Evolutionary conservation across 2,888 invertebrate genomes (phyloP).

Genomic region (Macropis europaea): DNA sequence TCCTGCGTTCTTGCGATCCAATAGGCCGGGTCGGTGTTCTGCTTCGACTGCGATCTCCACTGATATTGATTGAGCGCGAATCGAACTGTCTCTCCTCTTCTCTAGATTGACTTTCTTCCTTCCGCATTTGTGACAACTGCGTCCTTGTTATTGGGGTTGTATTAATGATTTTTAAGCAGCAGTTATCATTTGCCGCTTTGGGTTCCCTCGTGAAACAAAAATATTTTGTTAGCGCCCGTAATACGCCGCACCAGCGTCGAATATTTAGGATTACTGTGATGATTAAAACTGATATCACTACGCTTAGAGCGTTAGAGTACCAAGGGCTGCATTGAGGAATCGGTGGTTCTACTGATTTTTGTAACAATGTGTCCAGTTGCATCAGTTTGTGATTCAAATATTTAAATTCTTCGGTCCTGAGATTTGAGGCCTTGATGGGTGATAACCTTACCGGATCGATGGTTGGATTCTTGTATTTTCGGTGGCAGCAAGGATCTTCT

Average conservation of each 20-base stretch:
- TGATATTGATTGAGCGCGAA: no score
- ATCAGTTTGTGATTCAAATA: neutral
- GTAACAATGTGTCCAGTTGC: neutral
- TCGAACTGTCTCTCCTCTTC: no score
- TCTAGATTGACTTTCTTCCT: no score
- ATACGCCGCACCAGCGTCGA: neutral
- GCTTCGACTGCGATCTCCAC: no score
- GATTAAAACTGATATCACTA: neutral
- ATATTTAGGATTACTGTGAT: neutral
- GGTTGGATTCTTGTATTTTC: no score
- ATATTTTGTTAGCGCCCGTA: neutral
- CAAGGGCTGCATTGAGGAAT: neutral
- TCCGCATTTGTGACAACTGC: neutral
- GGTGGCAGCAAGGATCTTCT: conserved; percentile 6
- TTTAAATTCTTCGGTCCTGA: neutral
- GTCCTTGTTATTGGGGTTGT: neutral
- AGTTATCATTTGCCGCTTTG: neutral
- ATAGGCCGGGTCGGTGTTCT: no score
- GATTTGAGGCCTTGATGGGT: neutral
- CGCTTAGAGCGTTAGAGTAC: neutral
- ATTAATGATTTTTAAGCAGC: neutral
- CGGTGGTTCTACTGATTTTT: neutral
- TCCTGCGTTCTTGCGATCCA: no score
- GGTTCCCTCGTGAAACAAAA: neutral
- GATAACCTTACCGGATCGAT: no score